These are phyloP conservation scores for Pterois miles DNA, from an alignment of 2,797 vertebrate species.

Conservation along the genomic window DNA sequence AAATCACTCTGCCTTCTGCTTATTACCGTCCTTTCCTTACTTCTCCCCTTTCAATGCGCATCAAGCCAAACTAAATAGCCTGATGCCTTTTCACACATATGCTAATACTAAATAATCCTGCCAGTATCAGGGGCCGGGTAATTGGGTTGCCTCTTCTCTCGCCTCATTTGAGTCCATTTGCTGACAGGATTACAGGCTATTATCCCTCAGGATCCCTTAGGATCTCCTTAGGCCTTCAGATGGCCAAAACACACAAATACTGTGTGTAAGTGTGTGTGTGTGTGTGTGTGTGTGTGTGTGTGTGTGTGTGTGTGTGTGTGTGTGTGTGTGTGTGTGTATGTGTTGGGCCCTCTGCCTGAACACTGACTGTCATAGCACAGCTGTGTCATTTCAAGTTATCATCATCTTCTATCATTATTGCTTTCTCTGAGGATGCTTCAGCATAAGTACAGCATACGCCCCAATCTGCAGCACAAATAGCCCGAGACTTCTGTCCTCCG, in stretches of 20 bases:
- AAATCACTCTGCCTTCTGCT: slow-evolving; percentile 70
- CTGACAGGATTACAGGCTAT: slow-evolving; percentile 86
- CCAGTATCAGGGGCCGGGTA: slow-evolving; percentile 88
- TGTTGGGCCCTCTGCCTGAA: slow-evolving; percentile 31
- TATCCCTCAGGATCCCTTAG: slow-evolving; percentile 79
- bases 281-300: slow-evolving; percentile 28
- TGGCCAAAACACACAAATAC: slow-evolving; percentile 77
- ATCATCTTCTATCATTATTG: slow-evolving; percentile 80
- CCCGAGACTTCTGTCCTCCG: slow-evolving; percentile 37
- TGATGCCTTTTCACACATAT: slow-evolving; percentile 82
- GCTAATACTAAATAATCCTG: slow-evolving; percentile 87
- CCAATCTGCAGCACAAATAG: slow-evolving; percentile 60
- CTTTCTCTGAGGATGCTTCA: slow-evolving; percentile 73
- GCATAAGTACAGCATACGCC: slow-evolving; percentile 61
- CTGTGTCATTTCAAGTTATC: slow-evolving; percentile 79
- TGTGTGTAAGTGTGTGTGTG: slow-evolving; percentile 36
- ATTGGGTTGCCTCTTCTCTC: slow-evolving; percentile 87
- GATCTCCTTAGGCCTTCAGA: slow-evolving; percentile 75
- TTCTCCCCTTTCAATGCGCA: slow-evolving; percentile 66
- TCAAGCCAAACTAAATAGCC: slow-evolving; percentile 73
- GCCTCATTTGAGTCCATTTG: slow-evolving; percentile 83
- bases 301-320: slow-evolving; percentile 29
- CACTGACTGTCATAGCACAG: slow-evolving; percentile 68
- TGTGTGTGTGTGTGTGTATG: slow-evolving; percentile 7
- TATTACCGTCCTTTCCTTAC: slow-evolving; percentile 65